Base-by-base conservation (phyloP, 1,140 invertebrate species). In the Parasteatoda tepidariorum region DNA sequence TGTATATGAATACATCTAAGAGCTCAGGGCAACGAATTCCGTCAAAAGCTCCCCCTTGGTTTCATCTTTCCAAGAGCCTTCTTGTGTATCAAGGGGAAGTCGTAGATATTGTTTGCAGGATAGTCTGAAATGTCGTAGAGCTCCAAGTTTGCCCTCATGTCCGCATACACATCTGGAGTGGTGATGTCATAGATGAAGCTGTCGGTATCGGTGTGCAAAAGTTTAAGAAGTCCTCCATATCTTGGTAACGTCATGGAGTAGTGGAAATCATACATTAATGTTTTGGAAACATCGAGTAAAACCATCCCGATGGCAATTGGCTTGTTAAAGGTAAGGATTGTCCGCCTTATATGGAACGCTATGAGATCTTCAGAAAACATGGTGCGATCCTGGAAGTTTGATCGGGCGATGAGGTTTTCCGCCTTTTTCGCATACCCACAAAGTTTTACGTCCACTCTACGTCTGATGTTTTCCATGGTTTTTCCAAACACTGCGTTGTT, bases 401-500 rank as follows among this genome's bases (percentile, higher is more conserved):
- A 6, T 13, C 13, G 5, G 13, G 38, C 38, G 13, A 41, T 41
- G 5, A 13, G 38, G 5, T 41, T 41, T 41, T 41, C 38, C 13
- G 38, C 5, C 13, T 41, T 41, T 13, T 41, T 41, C 13, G 38
- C 5, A 41, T 79, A 34, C 4, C 41, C n/a, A 30, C 22, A 34
- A 15, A 64, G 9, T 66, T 57, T 54, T 24, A 67, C 28, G 30
- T 79, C 64, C n/a, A 6, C 15, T 13, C 48, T 24, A 67, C 57
- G 67, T 26, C 70, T 55, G 7, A 33, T 59, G 84, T 90, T 89
- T 85, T 90, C 88, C 85, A 90, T 88, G 3, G 88, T 90, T 86
- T 90, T 90, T 4, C 91, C 89, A 87, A 90, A 89, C 15, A 89
- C 85, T 5, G 86, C 64, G 82, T 90, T 90, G 74, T 89, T 90